phyloP scores from a whole-genome alignment of 2,113 vertebrate species.

The Mus spicilegus region DNA sequence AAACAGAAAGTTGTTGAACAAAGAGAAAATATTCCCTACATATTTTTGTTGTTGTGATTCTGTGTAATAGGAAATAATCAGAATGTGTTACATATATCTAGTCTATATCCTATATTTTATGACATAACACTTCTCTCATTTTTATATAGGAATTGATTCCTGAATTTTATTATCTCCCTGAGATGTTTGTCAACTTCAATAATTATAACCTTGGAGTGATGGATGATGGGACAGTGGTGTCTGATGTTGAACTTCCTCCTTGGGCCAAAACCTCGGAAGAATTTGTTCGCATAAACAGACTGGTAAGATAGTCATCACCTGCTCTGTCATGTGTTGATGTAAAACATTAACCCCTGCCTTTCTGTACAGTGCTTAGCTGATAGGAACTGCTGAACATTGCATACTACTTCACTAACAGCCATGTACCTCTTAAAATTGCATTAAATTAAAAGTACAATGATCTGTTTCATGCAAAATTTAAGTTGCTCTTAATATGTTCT shows the following conservation, averaged over 20 bases:
- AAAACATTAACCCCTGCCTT: constrained; percentile 62
- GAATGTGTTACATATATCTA: constrained; percentile 14
- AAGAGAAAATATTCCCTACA: neutral
- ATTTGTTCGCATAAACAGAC: constrained; percentile 97
- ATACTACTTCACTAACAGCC: neutral
- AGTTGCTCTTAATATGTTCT: neutral
- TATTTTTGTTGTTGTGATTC: constrained; percentile 48
- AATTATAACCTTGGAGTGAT: constrained; percentile 98
- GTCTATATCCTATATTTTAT: constrained; percentile 67
- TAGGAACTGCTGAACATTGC: neutral
- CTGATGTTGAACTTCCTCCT: constrained; percentile 97
- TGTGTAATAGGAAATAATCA: constrained; percentile 35
- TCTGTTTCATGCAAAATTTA: constrained; percentile 38
- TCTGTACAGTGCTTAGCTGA: constrained; percentile 16
- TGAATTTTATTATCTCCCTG: constrained; percentile 99
- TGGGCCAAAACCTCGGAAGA: constrained; percentile 99
- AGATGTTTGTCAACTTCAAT: constrained; percentile 99
- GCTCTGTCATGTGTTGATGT: constrained; percentile 64
- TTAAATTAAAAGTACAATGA: neutral
- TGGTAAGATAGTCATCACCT: constrained; percentile 90
- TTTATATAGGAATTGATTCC: constrained; percentile 96
- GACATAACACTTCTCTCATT: constrained; percentile 80
- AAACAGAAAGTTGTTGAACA: constrained; percentile 23
- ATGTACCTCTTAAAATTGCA: constrained; percentile 21
- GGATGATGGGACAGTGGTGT: constrained; percentile 96